Evolutionary conservation across 2,797 vertebrate genomes (phyloP), one percentile per base, ranked within the genome.

Genomic region (Syngnathus rostellatus): DNA sequence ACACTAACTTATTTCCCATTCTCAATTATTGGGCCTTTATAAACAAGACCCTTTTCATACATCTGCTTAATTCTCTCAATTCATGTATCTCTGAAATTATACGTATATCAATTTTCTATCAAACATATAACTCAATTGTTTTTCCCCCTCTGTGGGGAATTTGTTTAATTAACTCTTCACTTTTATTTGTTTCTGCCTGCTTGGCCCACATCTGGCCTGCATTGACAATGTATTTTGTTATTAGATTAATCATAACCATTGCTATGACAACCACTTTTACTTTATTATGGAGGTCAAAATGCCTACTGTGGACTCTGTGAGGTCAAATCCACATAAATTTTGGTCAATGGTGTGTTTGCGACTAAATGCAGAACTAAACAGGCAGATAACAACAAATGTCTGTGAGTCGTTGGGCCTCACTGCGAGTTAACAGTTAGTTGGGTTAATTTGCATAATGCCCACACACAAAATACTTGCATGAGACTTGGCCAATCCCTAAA

Each of bases 1-100:
- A 50, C 31, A 53, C 63, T 64, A 48, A 51, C 25, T 38, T 63
- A 17, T 31, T 63, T 48, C 31, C 5, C 23, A 14, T 43, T 12
- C 39, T 62, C 40, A 43, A 43, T 62, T 62, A 62, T 62, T 57
- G 25, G 31, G 25, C 50, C 45, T 62, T 8, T 40, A 23, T 60
- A 63, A 41, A 51, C 11, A 68, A 66, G 64, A 40, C 17, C 21
- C 25, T 45, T 64, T n/a, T 37, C 7, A 54, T 51, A 53, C 3
- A 63, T 46, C 37, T 63, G 12, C 69, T 64, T 60, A 71, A 71
- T 76, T 60, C 25, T 37, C 23, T 67, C 19, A 57, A 54, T 65
- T 70, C 19, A 68, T 63, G 65, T 64, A 74, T 64, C 68, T 72
- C 62, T 70, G 68, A 78, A 70, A 64, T 41, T 68, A 46, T 39